Base-by-base conservation (phyloP, 2,888 invertebrate genomes). In the Diplazon laetatorius region DNA sequence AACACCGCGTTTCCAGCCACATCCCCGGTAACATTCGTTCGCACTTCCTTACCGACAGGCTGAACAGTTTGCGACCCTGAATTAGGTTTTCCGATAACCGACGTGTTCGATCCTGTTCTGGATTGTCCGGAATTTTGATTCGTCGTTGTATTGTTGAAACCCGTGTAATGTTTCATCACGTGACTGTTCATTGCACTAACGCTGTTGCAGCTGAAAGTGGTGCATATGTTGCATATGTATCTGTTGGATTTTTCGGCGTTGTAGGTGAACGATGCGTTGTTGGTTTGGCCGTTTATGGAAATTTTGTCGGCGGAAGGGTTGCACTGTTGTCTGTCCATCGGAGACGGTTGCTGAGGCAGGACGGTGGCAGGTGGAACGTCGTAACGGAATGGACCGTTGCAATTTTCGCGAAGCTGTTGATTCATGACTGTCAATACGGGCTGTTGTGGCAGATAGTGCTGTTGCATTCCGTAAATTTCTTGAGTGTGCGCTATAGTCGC, bases 221-320 rank as follows among this genome's bases (percentile, higher is more conserved):
- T 50, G 65, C 80, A 80, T 46, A 77, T 65, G 22, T 37, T 70
- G 69, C 80, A 80, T n/a, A 30, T 66, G 10, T 65, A 44, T 12
- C 55, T 57, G 0, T 5, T 16, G 12, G n/a, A 14, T 30, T 14
- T 10, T 12, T 14, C n/a, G 50, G 66, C 16, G 2, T 52, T 65
- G 25, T 63, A 37, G 1, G 52, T 20, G 16, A 55, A 16, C 1
- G 60, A 37, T 12, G 60, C 22, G 12, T 18, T 39, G 22, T 18
- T 39, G 10, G 30, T 22, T 18, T 35, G 12, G 10, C 59, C 44
- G 46, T 52, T 48, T 0, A 60, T 50, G 62, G 75, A 75, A 76
- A 76, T 75, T 62, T 57, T 20, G 16, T 37, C 48, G 35, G 14
- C 65, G 77, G 71, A 68, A 73, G 69, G 14, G n/a, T 22, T 35